Conservation (phyloP, 2,888 invertebrate species). For the Drosophila mimetica region DNA sequence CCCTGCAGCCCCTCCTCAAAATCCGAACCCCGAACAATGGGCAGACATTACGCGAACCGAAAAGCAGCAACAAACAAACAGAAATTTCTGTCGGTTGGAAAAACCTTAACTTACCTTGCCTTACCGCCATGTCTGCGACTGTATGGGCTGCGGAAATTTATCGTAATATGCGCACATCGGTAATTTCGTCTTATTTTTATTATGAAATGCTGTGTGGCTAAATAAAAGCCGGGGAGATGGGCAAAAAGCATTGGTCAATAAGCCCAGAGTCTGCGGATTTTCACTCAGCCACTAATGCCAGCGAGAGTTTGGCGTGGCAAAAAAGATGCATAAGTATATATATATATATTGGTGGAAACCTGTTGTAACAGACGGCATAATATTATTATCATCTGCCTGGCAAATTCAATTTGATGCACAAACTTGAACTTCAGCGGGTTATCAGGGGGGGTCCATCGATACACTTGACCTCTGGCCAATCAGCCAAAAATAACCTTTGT, state of each 20-base stretch:
- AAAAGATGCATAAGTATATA: constrained; percentile 1
- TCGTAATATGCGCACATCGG: constrained; percentile 74
- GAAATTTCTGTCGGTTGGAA: constrained; percentile 45
- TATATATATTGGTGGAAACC: constrained; percentile 43
- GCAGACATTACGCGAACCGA: constrained; percentile 67
- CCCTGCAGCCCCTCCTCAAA: constrained; percentile 38
- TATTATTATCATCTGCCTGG: constrained; percentile 16
- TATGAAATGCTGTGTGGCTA: constrained; percentile 66
- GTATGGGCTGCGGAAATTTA: constrained; percentile 56
- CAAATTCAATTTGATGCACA: constrained; percentile 32
- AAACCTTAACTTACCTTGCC: constrained; percentile 25
- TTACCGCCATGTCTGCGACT: neutral
- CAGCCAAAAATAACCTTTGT: constrained; percentile 38
- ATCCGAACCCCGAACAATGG: constrained; percentile 62
- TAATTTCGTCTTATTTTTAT: constrained; percentile 73
- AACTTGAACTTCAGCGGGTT: constrained; percentile 64
- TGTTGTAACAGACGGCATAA: constrained; percentile 38
- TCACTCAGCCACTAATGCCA: constrained; percentile 39
- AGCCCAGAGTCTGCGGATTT: constrained; percentile 36
- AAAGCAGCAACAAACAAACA: constrained; percentile 39
- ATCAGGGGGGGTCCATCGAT: constrained; percentile 38
- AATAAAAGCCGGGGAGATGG: constrained; percentile 51
- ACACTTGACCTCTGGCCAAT: constrained; percentile 67
- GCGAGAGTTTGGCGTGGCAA: constrained; percentile 40
- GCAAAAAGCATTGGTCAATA: constrained; percentile 55